Conservation (phyloP, 2,797 vertebrate genomes). For the Peromyscus eremicus region DNA sequence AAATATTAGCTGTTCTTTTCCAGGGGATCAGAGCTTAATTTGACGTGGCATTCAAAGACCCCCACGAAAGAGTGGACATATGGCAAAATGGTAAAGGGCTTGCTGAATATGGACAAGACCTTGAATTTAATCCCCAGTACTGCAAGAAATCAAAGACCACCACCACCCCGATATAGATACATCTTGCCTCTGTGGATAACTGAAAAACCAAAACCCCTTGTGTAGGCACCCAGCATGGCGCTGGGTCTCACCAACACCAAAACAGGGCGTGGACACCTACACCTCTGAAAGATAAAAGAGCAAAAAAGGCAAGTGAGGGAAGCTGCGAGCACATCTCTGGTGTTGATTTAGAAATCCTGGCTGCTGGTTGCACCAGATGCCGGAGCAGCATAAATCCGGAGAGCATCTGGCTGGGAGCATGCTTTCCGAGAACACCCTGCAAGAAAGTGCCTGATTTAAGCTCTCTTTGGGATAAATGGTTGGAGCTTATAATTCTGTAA, state of each 20-base stretch:
- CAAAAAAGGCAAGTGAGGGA: not conserved
- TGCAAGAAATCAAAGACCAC: not conserved
- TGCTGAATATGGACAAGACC: not conserved
- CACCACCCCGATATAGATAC: not conserved
- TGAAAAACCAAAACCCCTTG: not conserved
- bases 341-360: slow-evolving; percentile 17
- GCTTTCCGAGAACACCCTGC: not conserved
- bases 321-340: not conserved
- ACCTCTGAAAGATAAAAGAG: too few relatives aligned
- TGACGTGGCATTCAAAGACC: not conserved
- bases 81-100: too few relatives aligned
- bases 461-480: slow-evolving; percentile 31
- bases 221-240: accelerated
- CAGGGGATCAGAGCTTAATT: not conserved
- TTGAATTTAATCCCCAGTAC: not conserved
- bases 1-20: not conserved
- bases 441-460: slow-evolving; percentile 42
- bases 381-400: not conserved
- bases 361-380: not conserved
- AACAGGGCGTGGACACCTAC: accelerated
- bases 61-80: not conserved
- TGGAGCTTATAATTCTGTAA: not conserved
- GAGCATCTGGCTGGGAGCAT: not conserved
- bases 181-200: not conserved
- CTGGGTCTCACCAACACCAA: too few relatives aligned